Base-by-base conservation (phyloP, 2,888 invertebrate genomes). In the Chydorus sphaericus region DNA sequence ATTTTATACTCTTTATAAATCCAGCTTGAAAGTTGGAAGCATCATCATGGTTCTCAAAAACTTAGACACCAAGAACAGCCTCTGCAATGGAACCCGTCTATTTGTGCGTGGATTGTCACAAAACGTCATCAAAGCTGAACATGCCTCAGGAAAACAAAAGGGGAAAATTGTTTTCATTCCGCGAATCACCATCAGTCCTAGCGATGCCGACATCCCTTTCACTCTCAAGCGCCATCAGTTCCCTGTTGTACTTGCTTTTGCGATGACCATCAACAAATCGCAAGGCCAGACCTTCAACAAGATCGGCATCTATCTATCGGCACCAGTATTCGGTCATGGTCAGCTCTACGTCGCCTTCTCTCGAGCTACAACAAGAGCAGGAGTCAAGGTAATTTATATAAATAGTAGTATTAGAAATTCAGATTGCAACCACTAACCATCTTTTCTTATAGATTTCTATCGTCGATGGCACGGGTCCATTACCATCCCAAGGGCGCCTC, bases 41-140 rank as follows among this genome's bases (percentile, higher is more conserved):
- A 55, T 62, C 29, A 52, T 63, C 33, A 62, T 63, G 59, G 55
- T 62, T 3, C 37, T 62, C 5, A 29, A 62, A 49, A 62, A 63
- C 55, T 29, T 63, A 3, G 57, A 61, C 18, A 49, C 54, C 2
- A 55, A 48, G 28, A 44, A 51, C 20, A 61, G 61, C 10, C 54
- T 62, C 16, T 61, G 62, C 37, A 63, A 63, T 48, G 62, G 61
- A 10, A 59, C 61, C 3, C 36, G 63, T 44, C 36, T 62, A n/a
- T 49, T 59, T 16, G 55, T 63, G 7, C 50, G 26, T 28, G 29
- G 18, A 1, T 14, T 61, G n/a, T 16, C 31, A 1, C 5, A 14
- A 10, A 39, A 60, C 14, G 6, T 61, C 1, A 44, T 60, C 18
- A 51, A 56, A 29, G 56, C 50, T 6, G 39, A 28, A 14, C 49